Base-by-base conservation (phyloP, 2,888 invertebrate species). In the Mamestra brassicae region DNA sequence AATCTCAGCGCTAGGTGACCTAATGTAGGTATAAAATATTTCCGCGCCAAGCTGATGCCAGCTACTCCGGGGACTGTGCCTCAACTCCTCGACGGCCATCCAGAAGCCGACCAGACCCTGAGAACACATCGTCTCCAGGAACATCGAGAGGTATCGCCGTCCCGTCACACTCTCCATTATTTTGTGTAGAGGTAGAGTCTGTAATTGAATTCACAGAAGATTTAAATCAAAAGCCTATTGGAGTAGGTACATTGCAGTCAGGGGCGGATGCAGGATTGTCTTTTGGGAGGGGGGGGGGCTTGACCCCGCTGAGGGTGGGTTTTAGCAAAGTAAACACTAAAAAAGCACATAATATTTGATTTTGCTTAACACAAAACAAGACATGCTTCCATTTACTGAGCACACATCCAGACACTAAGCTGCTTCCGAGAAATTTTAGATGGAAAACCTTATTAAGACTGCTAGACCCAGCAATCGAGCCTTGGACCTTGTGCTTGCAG, bases 41-140 rank as follows among this genome's bases (percentile, higher is more conserved):
- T 99, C 99, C n/a, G 98, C 98, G 13, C 98, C 99, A 47, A 98
- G 95, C 89, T 99, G 98, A 93, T 99, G 98, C 97, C 98, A 98
- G 84, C 97, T 97, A 78, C 97, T 97, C 85, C 98, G 97, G 64
- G 98, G 97, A n/a, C 98, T 97, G 74, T 97, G 97, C 82, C 98
- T 97, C 80, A 99, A 94, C 92, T 98, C 98, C 89, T 99, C 98
- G 0, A 98, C 98, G 0, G 98, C 98, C 87, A 97, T 97, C 98
- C 98, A 99, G 90, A 98, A 99, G 0, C 98, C 98, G 10, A 99
- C 97, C 72, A 98, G 94, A n/a, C 98, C 98, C 91, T 98, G 98
- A 47, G 98, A 98, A 86, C 98, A 98, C 86, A 98, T 97, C 47
- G 98, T 98, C 92, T 98, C 98, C 78, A 99, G 95, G 92, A 98